These are phyloP conservation scores for Corydoras sp. DNA, from an alignment of 2,113 vertebrate genomes.

Conservation along the genomic window DNA sequence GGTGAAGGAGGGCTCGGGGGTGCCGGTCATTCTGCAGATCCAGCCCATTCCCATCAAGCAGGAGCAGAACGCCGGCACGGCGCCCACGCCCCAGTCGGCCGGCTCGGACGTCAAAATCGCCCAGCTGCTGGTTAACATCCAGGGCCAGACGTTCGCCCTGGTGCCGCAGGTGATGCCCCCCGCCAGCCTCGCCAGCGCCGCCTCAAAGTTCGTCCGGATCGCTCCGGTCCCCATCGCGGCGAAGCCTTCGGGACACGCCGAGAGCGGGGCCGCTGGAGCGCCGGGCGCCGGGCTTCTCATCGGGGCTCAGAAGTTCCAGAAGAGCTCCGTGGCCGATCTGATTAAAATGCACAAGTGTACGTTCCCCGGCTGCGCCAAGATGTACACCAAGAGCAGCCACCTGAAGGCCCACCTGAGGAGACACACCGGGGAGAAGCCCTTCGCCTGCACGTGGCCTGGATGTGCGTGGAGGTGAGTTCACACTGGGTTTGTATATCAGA, in stretches of 20 bases:
- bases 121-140: conserved; percentile 96
- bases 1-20: conserved; percentile 59
- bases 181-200: conserved; percentile 64
- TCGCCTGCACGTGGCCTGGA: conserved; percentile 93
- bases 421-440: conserved; percentile 97
- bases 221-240: conserved; percentile 94
- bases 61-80: conserved; percentile 55
- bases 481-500: no score
- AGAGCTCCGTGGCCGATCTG: conserved; percentile 87
- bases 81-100: conserved; percentile 47
- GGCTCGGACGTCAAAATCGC: conserved; percentile 82
- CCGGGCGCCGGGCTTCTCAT: conserved; percentile 66
- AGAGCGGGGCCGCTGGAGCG: conserved; percentile 57
- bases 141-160: conserved; percentile 94
- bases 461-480: conserved; percentile 95
- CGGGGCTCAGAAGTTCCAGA: conserved; percentile 87
- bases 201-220: conserved; percentile 92
- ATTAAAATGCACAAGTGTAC: conserved; percentile 99
- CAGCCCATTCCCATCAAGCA: conserved; percentile 88
- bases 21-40: conserved; percentile 85
- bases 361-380: conserved; percentile 94
- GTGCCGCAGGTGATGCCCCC: conserved; percentile 88
- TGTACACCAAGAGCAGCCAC: conserved; percentile 99
- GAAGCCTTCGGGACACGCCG: conserved; percentile 79
- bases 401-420: conserved; percentile 95